Percentiles rank a stretch among this genome's conserved stretches.
Conservation (phyloP, 2,797 vertebrate species). For the Gephyroberyx darwinii region DNA sequence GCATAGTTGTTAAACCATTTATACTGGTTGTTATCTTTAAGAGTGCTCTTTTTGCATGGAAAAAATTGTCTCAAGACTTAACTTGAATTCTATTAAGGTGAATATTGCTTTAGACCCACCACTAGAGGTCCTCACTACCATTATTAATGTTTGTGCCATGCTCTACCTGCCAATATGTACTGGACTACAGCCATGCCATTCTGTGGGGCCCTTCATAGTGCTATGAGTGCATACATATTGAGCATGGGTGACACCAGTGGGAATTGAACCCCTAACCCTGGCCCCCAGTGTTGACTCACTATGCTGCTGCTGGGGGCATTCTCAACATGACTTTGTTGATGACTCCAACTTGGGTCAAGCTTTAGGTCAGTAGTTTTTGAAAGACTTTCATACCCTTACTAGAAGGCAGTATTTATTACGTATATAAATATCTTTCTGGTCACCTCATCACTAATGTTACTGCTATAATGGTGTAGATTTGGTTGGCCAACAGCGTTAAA, state of each 20-base stretch:
- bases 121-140: slow-evolving; percentile 59
- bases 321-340: neutral
- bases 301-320: neutral
- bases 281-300: too few species aligned
- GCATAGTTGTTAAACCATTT: too few species aligned
- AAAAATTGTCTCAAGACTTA: too few species aligned
- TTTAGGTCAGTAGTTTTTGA: neutral
- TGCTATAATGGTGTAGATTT: neutral
- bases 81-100: neutral
- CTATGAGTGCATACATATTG: neutral
- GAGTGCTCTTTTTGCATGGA: too few species aligned
- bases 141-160: neutral
- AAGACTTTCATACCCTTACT: neutral
- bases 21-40: too few species aligned
- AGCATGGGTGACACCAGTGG: too few species aligned
- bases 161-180: neutral
- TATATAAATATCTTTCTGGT: neutral
- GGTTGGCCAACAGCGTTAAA: neutral
- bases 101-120: slow-evolving; percentile 2
- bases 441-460: neutral
- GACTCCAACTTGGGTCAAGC: too few species aligned
- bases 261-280: too few species aligned
- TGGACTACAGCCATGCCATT: neutral
- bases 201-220: neutral
- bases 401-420: neutral